Percentiles rank a stretch among this genome's conserved stretches.
Conservation (phyloP, 2,113 vertebrate genomes). For the Xyliphius kryptos region DNA sequence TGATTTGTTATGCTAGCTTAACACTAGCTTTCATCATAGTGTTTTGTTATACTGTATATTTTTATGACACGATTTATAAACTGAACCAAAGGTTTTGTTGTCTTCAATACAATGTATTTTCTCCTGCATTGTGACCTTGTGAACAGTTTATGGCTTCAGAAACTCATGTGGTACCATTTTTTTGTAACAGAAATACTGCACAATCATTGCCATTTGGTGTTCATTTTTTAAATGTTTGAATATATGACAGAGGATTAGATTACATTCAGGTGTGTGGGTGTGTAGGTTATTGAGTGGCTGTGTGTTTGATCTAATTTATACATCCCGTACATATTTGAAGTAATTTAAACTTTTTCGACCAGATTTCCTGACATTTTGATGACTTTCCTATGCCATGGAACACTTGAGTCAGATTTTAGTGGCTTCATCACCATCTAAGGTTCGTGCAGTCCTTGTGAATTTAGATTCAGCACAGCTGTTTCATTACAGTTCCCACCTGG, state of each 20-base stretch:
- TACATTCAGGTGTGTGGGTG: slow-evolving; percentile 17
- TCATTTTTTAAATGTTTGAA: not conserved
- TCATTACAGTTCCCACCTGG: slow-evolving; percentile 14
- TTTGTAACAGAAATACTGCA: not conserved
- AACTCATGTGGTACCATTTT: slow-evolving; percentile 1
- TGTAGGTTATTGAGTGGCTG: not conserved
- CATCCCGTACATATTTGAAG: slow-evolving; percentile 9
- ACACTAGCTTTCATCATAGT: too few relatives aligned
- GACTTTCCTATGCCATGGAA: slow-evolving; percentile 20
- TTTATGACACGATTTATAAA: too few relatives aligned
- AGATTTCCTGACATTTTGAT: slow-evolving; percentile 7
- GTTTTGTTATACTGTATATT: too few relatives aligned
- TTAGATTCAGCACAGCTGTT: slow-evolving; percentile 22
- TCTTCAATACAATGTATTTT: not conserved
- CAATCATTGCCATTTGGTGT: slow-evolving; percentile 10
- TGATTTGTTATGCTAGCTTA: too few relatives aligned
- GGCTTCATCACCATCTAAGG: slow-evolving; percentile 14
- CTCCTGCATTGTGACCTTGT: not conserved
- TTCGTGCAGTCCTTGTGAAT: slow-evolving; percentile 14
- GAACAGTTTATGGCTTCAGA: not conserved
- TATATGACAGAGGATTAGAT: slow-evolving; percentile 6
- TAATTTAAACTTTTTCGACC: slow-evolving; percentile 13
- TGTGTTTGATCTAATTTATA: slow-evolving; percentile 10
- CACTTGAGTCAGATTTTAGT: slow-evolving; percentile 12
- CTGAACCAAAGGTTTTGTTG: too few relatives aligned